Evolutionary conservation across 2,797 vertebrate species (phyloP).

Genomic region (Orientallactaga sibirica): DNA sequence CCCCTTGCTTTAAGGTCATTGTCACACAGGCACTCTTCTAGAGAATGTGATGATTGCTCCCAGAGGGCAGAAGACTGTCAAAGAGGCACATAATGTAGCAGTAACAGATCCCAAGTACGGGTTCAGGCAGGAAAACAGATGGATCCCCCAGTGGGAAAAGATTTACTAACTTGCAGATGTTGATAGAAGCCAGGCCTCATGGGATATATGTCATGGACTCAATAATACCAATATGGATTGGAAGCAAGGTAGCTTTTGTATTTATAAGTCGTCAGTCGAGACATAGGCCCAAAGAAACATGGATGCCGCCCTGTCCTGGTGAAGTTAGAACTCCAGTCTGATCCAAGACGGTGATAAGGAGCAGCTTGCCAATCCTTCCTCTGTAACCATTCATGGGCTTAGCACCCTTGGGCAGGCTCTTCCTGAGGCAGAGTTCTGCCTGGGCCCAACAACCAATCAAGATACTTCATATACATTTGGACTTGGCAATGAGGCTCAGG

Average conservation of each 20-base stretch:
- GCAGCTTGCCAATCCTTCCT: too few species aligned
- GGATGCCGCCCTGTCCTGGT: too few species aligned
- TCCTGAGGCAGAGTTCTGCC: too few species aligned
- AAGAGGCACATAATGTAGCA: not conserved
- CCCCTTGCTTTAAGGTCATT: constrained; percentile 12
- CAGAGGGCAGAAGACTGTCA: not conserved
- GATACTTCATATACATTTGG: too few species aligned
- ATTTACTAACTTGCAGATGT: not conserved
- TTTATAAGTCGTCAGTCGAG: too few species aligned
- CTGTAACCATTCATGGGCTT: too few species aligned
- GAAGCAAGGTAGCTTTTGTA: too few species aligned
- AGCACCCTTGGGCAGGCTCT: too few species aligned
- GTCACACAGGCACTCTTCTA: not conserved
- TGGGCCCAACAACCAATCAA: too few species aligned
- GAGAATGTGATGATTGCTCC: not conserved
- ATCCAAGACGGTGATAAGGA: too few species aligned
- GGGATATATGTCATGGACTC: not conserved
- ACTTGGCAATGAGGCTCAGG: too few species aligned
- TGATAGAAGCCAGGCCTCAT: not conserved
- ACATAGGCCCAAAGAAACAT: not conserved
- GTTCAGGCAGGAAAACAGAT: not conserved
- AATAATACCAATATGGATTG: not conserved
- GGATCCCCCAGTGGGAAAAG: not conserved
- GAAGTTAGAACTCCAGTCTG: not conserved
- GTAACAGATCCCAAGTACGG: not conserved